A percentile compares a stretch with the other conserved stretches of the same genome.
Evolutionary conservation across 2,888 invertebrate species (phyloP).

Genomic region (Tupiocoris notatus): DNA sequence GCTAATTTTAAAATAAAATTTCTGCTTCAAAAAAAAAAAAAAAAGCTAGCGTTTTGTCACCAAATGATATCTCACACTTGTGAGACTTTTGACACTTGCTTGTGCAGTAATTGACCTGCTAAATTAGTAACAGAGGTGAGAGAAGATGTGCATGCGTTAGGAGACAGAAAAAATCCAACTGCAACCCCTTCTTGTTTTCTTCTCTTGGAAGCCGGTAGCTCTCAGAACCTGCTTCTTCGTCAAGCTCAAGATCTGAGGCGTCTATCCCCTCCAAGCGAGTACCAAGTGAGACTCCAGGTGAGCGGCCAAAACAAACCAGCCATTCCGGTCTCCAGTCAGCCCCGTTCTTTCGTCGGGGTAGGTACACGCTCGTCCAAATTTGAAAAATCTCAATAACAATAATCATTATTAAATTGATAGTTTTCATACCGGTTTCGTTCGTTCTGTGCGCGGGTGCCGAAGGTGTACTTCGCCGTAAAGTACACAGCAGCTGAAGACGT

Average conservation of each 20-base stretch:
- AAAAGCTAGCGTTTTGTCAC: no score
- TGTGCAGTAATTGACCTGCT: no score
- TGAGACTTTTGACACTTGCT: no score
- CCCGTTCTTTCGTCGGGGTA: background rate
- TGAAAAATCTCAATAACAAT: background rate
- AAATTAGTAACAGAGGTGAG: no score
- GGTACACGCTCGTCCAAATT: background rate
- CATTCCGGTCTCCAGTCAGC: background rate
- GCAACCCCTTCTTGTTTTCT: background rate
- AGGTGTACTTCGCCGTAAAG: no score
- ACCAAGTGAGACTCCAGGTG: background rate
- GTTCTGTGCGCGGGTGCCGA: background rate
- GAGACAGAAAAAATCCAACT: background rate
- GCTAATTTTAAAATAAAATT: no score
- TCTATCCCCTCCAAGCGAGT: background rate
- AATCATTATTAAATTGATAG: background rate
- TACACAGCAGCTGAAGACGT: no score
- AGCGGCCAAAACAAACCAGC: background rate
- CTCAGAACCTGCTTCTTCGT: background rate
- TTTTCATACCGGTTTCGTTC: background rate
- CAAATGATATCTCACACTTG: no score
- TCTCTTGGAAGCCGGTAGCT: background rate
- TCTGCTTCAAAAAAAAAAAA: no score
- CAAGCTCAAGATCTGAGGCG: no score
- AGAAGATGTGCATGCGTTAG: no score